Evolutionary conservation across 2,888 invertebrate species (phyloP), one percentile per base, ranked within the genome.

Genomic region (Archips xylosteana): DNA sequence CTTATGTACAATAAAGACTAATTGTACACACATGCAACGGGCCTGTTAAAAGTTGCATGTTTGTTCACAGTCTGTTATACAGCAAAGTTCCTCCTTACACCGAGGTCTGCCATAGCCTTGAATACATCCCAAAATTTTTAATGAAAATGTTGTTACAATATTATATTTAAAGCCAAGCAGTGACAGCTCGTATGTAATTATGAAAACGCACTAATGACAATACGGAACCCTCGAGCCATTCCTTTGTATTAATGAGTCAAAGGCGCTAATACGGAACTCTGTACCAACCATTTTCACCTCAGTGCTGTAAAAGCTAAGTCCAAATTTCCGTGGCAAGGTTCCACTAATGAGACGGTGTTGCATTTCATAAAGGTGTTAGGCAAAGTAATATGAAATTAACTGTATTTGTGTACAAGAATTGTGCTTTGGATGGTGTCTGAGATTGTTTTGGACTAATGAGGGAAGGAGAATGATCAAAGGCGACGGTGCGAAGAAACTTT

Each of bases 241-340:
- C 81, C 85, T 85, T 86, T 86, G 85, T 84, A 78, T 79, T 80
- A 81, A 80, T 80, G 77, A 78, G 77, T 78, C 79, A 81, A 83
- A 84, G 83, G 82, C 80, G 79, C 78, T 82, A 82, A 85, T 80
- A 76, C 76, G 75, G 76, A 78, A 75, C 57, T 32, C 49, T 51
- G n/a, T 36, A 36, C 64, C 59, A 51, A 4, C 54, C 3, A 70
- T 61, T 70, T 45, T 74, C 13, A 61, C 34, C 61, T 65, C 15
- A 45, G 60, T 0, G 3, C 34, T n/a, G 4, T 15, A 1, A 0
- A 9, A 9, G 2, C 42, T 51, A 45, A 54, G 51, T 15, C n/a
- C 34, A 65, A 47, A 42, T 9, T 70, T 5, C 42, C 12, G n/a
- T 13, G 15, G 51, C 61, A 45, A 47, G 12, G 9, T 9, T 10